These are phyloP conservation scores for Gavialis gangeticus DNA, from an alignment of 2,113 vertebrate species.

Conservation along the genomic window DNA sequence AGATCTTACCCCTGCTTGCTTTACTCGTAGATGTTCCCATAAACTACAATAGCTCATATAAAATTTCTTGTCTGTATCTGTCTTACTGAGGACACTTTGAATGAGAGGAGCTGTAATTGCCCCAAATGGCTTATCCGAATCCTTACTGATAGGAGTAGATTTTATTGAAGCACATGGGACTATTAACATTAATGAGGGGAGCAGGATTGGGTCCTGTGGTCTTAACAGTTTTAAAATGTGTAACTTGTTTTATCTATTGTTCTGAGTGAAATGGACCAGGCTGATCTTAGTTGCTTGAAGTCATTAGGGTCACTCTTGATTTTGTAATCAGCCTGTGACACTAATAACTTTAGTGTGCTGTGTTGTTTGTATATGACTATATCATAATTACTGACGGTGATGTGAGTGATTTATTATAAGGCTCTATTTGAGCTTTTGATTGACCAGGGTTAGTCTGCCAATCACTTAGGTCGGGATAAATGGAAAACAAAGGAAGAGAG, in stretches of 20 bases:
- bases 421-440: background rate
- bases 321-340: background rate
- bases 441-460: background rate
- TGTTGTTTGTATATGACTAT: background rate
- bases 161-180: background rate
- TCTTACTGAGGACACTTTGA: background rate
- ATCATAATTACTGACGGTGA: background rate
- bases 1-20: background rate
- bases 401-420: background rate
- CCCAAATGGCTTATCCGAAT: background rate
- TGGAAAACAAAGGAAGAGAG: background rate
- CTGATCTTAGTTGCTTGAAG: background rate
- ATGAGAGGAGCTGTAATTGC: background rate
- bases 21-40: background rate
- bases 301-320: background rate
- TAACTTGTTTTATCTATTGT: background rate
- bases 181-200: background rate
- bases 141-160: background rate
- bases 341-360: background rate
- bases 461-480: background rate
- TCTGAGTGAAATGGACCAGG: background rate
- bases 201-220: background rate
- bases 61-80: background rate
- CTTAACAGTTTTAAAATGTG: background rate
- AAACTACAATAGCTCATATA: background rate